Percentiles rank a stretch among this genome's conserved stretches.
These are phyloP conservation scores for Enteromius thamalakanensis DNA, from an alignment of 2,797 vertebrate species.

Conservation along the genomic window DNA sequence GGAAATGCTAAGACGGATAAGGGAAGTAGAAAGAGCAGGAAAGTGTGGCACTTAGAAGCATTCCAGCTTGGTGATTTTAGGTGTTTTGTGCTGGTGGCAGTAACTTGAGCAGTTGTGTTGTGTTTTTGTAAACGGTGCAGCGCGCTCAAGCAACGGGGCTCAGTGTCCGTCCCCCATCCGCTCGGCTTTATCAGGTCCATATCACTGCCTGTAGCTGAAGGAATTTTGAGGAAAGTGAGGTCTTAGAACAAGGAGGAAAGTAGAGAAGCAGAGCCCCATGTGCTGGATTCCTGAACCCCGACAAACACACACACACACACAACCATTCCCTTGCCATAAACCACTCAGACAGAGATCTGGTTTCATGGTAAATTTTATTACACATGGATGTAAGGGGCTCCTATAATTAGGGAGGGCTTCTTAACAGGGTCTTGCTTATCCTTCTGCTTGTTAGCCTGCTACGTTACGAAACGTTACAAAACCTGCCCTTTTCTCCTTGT, in stretches of 20 bases:
- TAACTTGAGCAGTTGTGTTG: slow-evolving; percentile 31
- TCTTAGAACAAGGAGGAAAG: slow-evolving; percentile 35
- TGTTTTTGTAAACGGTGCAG: slow-evolving; percentile 27
- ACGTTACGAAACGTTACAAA: background rate
- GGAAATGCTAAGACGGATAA: slow-evolving; percentile 24
- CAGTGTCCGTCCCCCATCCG: slow-evolving; percentile 43
- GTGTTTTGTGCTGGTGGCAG: slow-evolving; percentile 37
- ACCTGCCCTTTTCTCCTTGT: slow-evolving; percentile 12
- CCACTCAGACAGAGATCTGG: slow-evolving; percentile 50
- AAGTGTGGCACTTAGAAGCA: slow-evolving; percentile 37
- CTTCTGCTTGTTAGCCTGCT: slow-evolving; percentile 40
- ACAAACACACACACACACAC: slow-evolving; percentile 37
- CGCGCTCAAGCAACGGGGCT: background rate
- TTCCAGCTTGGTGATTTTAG: slow-evolving; percentile 33
- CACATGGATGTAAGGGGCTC: slow-evolving; percentile 55
- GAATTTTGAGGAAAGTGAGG: slow-evolving; percentile 46
- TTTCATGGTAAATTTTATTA: slow-evolving; percentile 59
- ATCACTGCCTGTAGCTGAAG: slow-evolving; percentile 48
- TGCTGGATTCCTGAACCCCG: slow-evolving; percentile 42
- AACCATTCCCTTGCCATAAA: slow-evolving; percentile 18
- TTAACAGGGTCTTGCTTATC: slow-evolving; percentile 41
- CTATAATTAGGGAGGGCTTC: slow-evolving; percentile 53
- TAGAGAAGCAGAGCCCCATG: slow-evolving; percentile 22
- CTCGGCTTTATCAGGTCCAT: slow-evolving; percentile 46
- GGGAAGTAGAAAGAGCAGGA: slow-evolving; percentile 29